Base-by-base conservation (phyloP, 2,888 invertebrate species). In the Hemaris fuciformis region DNA sequence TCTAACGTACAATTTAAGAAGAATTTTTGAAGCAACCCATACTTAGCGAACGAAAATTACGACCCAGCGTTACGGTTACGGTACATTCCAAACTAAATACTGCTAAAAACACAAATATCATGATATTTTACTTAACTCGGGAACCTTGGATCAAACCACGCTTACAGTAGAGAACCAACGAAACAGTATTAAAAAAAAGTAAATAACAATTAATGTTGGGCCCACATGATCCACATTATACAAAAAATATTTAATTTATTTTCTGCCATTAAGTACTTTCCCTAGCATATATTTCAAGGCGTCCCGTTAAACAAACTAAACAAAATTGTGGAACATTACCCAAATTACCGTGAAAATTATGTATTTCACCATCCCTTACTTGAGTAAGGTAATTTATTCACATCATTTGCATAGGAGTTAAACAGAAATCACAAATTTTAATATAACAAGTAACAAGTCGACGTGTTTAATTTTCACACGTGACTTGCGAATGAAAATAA, bases 251-350 rank as follows among this genome's bases (percentile, higher is more conserved):
- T 2, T 3, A n/a, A 38, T 13, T n/a, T 10, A 10, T 53, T 31
- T 31, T 5, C 31, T 6, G 8, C 27, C 15, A 3, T 7, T 5
- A 13, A 10, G 3, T 3, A 8, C 18, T 53, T 8, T 48, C 27
- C 3, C 18, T 8, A 18, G 27, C 15, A 15, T 48, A 22, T 45
- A 25, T 7, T n/a, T 48, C n/a, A 5, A 46, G 25, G 31, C 27
- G 31, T 8, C 8, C 31, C 10, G 1, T 1, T 23, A 23, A 6
- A 6, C 53, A 53, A 53, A 27, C 53, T 53, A 31, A 53, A 18
- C 31, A 53, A 73, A 77, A 72, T 70, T 65, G 69, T 72, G 71
- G 66, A 75, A 74, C 72, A 65, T 57, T 53, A 66, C 68, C 66
- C 68, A 72, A 62, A 69, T 38, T 45, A 60, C 63, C 62, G 66